These are phyloP conservation scores for Poecile montanus DNA, from an alignment of 2,797 vertebrate species.

Conservation along the genomic window DNA sequence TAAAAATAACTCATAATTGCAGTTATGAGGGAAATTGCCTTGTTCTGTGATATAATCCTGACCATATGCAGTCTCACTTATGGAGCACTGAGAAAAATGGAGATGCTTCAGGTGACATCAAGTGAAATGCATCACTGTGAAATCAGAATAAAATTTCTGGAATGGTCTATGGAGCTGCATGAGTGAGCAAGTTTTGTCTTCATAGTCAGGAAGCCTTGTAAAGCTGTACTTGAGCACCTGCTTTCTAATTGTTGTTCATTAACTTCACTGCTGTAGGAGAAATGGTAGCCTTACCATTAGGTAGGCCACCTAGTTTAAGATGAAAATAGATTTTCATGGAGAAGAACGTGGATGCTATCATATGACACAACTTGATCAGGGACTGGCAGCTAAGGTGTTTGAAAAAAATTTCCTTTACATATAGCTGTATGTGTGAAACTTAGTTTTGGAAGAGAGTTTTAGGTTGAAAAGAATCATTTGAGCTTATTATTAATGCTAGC, in stretches of 20 bases:
- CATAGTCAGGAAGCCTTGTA: not conserved
- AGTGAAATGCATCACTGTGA: not conserved
- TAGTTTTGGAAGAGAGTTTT: not conserved
- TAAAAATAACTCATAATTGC: not conserved
- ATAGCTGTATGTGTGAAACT: not conserved
- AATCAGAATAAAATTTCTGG: not conserved
- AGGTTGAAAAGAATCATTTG: not conserved
- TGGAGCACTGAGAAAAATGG: not conserved
- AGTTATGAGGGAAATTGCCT: not conserved
- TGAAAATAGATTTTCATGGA: not conserved
- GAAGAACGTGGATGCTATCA: not conserved
- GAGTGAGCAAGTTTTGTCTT: not conserved
- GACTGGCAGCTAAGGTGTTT: not conserved
- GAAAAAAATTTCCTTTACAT: not conserved
- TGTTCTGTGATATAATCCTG: not conserved
- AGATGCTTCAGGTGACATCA: not conserved
- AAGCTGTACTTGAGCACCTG: not conserved
- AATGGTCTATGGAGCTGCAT: not conserved
- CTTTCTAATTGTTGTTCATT: not conserved
- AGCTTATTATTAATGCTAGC: not conserved
- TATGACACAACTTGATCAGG: not conserved
- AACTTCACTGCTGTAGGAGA: not conserved
- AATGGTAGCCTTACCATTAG: not conserved
- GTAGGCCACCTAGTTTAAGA: not conserved
- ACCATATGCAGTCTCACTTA: not conserved